Conservation (phyloP, 2,113 vertebrate species). For the Osmerus mordax region DNA sequence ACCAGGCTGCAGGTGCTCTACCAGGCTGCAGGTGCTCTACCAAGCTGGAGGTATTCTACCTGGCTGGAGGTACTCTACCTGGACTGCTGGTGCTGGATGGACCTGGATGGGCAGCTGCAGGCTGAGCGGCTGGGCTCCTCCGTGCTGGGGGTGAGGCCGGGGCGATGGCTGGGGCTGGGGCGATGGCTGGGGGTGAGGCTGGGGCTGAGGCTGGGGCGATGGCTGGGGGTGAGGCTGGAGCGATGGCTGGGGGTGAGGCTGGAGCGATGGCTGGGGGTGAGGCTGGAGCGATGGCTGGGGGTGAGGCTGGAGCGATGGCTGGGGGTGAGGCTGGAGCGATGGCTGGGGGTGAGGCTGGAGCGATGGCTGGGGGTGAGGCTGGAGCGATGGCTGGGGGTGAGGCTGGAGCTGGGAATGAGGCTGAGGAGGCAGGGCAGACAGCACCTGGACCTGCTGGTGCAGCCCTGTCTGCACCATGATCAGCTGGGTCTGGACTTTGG, state of each 20-base stretch:
- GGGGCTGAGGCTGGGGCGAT: slow-evolving; percentile 3
- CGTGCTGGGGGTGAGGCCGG: slow-evolving; percentile 79
- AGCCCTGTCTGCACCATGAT: slow-evolving; percentile 82
- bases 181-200: slow-evolving; percentile 74
- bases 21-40: no score
- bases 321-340: no score
- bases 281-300: no score
- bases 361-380: slow-evolving; percentile 75
- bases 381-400: slow-evolving; percentile 74
- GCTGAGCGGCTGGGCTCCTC: slow-evolving; percentile 84
- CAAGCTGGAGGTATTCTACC: no score
- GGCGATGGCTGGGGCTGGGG: slow-evolving; percentile 72
- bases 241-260: no score
- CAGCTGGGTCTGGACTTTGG: slow-evolving; percentile 77
- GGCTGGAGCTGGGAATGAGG: slow-evolving; percentile 78
- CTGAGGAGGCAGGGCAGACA: slow-evolving; percentile 70
- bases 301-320: no score
- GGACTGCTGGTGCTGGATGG: slow-evolving; percentile 68
- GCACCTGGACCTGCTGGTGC: slow-evolving; percentile 84
- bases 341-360: slow-evolving; percentile 34
- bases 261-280: no score
- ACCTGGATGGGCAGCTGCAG: slow-evolving; percentile 89
- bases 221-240: slow-evolving; percentile 76
- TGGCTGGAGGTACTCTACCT: no score
- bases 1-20: no score